Conservation (phyloP, 2,888 invertebrate species). For the Diadegma fenestrale region DNA sequence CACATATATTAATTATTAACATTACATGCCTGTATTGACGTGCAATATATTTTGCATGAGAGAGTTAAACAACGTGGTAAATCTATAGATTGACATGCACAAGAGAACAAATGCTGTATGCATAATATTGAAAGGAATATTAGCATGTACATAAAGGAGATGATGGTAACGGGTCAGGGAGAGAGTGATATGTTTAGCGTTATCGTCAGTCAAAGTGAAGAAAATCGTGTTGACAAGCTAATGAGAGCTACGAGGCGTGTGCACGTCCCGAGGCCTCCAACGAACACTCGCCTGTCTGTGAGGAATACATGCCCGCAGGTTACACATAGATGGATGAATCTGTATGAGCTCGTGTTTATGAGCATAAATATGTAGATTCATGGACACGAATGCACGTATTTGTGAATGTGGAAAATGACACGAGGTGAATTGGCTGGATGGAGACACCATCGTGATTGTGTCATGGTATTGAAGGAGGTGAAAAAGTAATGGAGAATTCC, state of each 20-base stretch:
- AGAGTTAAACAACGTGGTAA: not conserved
- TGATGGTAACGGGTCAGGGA: conserved; percentile 63
- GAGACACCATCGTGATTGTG: conserved; percentile 36
- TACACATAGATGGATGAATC: not conserved
- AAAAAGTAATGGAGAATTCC: conserved; percentile 41
- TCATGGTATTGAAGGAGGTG: conserved; percentile 33
- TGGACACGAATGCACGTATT: not conserved
- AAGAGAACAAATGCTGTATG: conserved; percentile 5
- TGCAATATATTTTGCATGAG: not conserved
- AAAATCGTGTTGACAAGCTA: conserved; percentile 75
- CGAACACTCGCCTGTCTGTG: conserved; percentile 22
- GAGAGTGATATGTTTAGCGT: conserved; percentile 79
- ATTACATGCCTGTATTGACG: not conserved
- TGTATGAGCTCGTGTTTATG: not conserved
- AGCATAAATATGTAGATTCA: not conserved
- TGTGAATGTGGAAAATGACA: not conserved
- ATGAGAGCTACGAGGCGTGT: conserved; percentile 78
- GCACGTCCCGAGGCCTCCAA: conserved; percentile 76
- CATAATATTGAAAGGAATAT: conserved; percentile 28
- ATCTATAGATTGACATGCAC: not conserved
- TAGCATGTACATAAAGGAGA: conserved; percentile 23
- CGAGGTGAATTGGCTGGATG: conserved; percentile 45
- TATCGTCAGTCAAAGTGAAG: conserved; percentile 79
- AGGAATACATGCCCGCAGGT: not conserved
- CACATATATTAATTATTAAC: not conserved